Evolutionary conservation across 2,113 vertebrate species (phyloP).

Genomic region (Chrysemys picta): DNA sequence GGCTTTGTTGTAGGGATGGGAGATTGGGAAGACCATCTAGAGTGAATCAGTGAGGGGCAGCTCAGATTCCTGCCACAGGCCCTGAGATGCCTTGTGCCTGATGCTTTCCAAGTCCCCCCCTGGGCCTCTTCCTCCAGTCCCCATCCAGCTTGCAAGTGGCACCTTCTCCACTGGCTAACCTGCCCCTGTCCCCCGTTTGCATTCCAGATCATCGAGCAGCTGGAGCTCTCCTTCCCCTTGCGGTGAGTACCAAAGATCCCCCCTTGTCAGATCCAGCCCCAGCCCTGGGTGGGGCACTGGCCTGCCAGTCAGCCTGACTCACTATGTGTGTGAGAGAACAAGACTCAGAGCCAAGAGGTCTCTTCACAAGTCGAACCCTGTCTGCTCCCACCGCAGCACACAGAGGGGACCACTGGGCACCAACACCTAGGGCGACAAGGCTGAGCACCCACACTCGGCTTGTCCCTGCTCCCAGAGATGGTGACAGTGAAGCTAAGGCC

Average conservation of each 20-base stretch:
- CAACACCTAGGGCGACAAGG: no score
- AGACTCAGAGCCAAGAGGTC: not conserved
- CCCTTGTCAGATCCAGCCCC: accelerated
- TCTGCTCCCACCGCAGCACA: not conserved
- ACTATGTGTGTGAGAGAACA: not conserved
- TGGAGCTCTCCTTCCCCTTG: slow-evolving; percentile 88
- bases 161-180: not conserved
- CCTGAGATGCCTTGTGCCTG: not conserved
- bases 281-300: not conserved
- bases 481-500: not conserved
- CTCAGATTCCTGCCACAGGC: not conserved
- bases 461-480: not conserved
- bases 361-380: not conserved
- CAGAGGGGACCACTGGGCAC: not conserved
- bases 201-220: slow-evolving; percentile 87
- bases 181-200: not conserved
- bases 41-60: not conserved
- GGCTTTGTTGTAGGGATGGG: not conserved
- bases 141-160: not conserved
- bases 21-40: not conserved
- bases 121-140: not conserved
- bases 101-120: not conserved
- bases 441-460: no score
- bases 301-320: no score
- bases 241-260: slow-evolving; percentile 73